Conservation (phyloP, 2,888 invertebrate species). For the Atrina japonica region DNA sequence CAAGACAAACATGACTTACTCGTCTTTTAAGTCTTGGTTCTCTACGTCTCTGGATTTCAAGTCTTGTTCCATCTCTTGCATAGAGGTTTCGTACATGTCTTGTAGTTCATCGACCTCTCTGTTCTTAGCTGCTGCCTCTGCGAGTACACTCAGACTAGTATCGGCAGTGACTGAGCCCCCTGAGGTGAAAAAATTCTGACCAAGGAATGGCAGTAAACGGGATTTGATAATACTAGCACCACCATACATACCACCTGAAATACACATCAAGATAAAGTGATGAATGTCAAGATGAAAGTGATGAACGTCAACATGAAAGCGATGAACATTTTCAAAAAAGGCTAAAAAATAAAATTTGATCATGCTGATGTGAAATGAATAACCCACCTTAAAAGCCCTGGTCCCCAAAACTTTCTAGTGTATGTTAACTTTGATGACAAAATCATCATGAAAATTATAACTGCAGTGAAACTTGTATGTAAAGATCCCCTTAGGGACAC, state of each 20-base stretch:
- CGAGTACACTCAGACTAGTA: slow-evolving; percentile 71
- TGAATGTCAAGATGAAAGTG: neutral
- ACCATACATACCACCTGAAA: slow-evolving; percentile 77
- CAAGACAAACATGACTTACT: too few species aligned
- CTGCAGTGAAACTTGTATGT: too few species aligned
- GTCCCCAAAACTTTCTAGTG: too few species aligned
- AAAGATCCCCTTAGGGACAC: too few species aligned
- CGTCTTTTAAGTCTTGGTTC: slow-evolving; percentile 74
- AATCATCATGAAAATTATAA: too few species aligned
- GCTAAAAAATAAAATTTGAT: too few species aligned
- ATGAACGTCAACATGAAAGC: neutral
- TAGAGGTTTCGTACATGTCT: slow-evolving; percentile 75
- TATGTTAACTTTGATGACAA: too few species aligned
- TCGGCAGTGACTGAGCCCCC: slow-evolving; percentile 71
- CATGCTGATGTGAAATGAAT: too few species aligned
- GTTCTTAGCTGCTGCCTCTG: slow-evolving; percentile 75
- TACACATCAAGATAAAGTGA: slow-evolving; percentile 5
- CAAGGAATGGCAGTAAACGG: slow-evolving; percentile 78
- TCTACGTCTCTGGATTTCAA: slow-evolving; percentile 69
- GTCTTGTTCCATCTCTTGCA: slow-evolving; percentile 74
- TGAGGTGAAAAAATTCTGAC: slow-evolving; percentile 73
- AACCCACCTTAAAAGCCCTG: too few species aligned
- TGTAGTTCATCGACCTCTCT: slow-evolving; percentile 73
- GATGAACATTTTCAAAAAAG: neutral
- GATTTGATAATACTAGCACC: slow-evolving; percentile 78